Base-by-base conservation (phyloP, 92 coral and sea anemone genomes). In the Plumapathes pennacea region DNA sequence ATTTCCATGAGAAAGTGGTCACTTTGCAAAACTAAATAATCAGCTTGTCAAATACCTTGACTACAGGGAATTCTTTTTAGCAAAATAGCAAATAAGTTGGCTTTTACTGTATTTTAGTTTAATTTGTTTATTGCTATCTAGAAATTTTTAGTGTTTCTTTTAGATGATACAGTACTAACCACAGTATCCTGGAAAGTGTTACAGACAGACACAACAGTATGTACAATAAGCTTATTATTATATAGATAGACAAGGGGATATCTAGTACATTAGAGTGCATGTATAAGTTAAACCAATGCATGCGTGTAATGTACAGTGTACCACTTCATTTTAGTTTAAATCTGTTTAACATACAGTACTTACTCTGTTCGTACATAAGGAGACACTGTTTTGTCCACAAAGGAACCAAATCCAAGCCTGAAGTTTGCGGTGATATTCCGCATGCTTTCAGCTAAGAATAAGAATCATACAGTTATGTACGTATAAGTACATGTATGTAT, bases 321-420 rank as follows among this genome's bases (percentile, higher is more conserved):
- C n/a, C n/a, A n/a, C n/a, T n/a, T n/a, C n/a, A n/a, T n/a, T n/a
- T n/a, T n/a, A n/a, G n/a, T n/a, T n/a, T n/a, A n/a, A n/a, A n/a
- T n/a, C n/a, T n/a, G n/a, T n/a, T n/a, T n/a, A n/a, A n/a, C n/a
- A n/a, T n/a, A n/a, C n/a, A n/a, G 5, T 67, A 74, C 95, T 74
- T 60, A 85, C 95, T 85, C 89, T 68, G 73, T 55, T 64, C 81
- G 38, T 21, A 76, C 60, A 36, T 59, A 90, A 1, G 97, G 95
- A 38, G 88, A 57, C 4, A 83, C 86, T 22, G 84, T 74, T 72
- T 90, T 90, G 80, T 90, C 97, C 30, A 90, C 97, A 79, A 86
- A 90, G 8, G 95, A 78, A 17, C 97, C 97, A 69, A 90, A 90
- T 9, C 95, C 97, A 46, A 90, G 79, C 47, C 78, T 64, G 28